Conservation (phyloP, 1,140 invertebrate species). For the Episyrphus balteatus region DNA sequence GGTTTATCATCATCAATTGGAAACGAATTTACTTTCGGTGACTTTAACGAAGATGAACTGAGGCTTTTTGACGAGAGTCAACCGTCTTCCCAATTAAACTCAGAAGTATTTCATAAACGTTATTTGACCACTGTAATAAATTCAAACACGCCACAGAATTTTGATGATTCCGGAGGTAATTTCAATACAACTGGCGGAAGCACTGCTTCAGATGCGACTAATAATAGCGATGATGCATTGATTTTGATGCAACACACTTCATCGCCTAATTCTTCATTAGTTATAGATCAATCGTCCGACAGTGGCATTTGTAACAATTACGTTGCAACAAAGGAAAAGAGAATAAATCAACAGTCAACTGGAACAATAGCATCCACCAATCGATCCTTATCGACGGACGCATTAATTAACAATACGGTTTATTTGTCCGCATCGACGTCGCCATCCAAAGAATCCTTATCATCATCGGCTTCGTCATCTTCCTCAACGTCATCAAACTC, state of each 20-base stretch:
- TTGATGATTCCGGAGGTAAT: slow-evolving; percentile 26
- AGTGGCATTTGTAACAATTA: slow-evolving; percentile 20
- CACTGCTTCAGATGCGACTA: background rate
- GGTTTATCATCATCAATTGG: slow-evolving; percentile 10
- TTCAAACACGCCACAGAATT: slow-evolving; percentile 6
- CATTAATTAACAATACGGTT: slow-evolving; percentile 13
- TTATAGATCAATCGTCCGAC: slow-evolving; percentile 22
- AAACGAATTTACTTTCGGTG: slow-evolving; percentile 34
- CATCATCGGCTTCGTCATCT: background rate
- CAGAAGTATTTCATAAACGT: background rate
- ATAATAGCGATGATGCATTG: slow-evolving; percentile 18
- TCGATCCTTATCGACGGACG: background rate
- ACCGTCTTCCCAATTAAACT: background rate
- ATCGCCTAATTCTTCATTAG: slow-evolving; percentile 18
- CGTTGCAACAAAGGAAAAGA: background rate
- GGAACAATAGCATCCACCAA: slow-evolving; percentile 1
- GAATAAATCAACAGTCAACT: background rate
- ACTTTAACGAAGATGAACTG: slow-evolving; percentile 34
- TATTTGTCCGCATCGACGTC: slow-evolving; percentile 7
- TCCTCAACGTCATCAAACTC: background rate
- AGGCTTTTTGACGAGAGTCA: slow-evolving; percentile 23
- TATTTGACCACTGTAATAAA: background rate
- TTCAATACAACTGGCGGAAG: slow-evolving; percentile 15
- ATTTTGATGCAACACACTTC: slow-evolving; percentile 19
- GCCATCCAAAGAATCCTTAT: background rate